These are phyloP conservation scores for Philaethria dido DNA, from an alignment of 2,888 invertebrate genomes.

Conservation along the genomic window DNA sequence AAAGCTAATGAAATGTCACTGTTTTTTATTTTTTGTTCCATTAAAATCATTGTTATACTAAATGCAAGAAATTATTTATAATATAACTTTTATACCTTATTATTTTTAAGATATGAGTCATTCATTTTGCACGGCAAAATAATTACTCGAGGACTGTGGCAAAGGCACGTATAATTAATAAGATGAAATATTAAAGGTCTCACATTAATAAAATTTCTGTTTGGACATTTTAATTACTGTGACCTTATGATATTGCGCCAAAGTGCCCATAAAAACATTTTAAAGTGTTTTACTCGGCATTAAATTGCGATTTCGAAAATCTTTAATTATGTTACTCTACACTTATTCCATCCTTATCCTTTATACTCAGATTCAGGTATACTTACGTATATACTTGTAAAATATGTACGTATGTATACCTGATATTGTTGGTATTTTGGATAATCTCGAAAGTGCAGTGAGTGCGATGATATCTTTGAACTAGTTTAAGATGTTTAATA, in stretches of 20 bases:
- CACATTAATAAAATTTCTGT: constrained; percentile 45
- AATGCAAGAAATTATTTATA: not conserved
- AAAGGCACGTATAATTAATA: constrained; percentile 45
- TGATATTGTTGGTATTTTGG: not conserved
- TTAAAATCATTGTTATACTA: not conserved
- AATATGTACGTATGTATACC: not conserved
- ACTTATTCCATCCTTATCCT: constrained; percentile 31
- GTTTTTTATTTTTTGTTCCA: not conserved
- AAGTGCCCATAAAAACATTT: constrained; percentile 66
- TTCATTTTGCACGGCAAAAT: constrained; percentile 38
- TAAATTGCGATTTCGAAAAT: constrained; percentile 58
- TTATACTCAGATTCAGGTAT: constrained; percentile 10
- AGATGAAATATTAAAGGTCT: constrained; percentile 46
- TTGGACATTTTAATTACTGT: constrained; percentile 73
- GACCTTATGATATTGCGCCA: constrained; percentile 68
- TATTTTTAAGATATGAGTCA: constrained; percentile 38
- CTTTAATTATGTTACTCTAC: constrained; percentile 52
- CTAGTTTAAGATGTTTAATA: constrained; percentile 44
- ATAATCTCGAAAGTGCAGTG: not conserved
- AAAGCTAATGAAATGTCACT: not conserved
- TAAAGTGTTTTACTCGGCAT: constrained; percentile 65
- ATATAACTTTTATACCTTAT: constrained; percentile 19
- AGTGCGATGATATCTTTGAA: constrained; percentile 28
- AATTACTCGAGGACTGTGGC: constrained; percentile 35
- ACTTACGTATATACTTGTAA: too few relatives aligned